Base-by-base conservation (phyloP, 2,113 vertebrate species). In the Sylvia atricapilla region DNA sequence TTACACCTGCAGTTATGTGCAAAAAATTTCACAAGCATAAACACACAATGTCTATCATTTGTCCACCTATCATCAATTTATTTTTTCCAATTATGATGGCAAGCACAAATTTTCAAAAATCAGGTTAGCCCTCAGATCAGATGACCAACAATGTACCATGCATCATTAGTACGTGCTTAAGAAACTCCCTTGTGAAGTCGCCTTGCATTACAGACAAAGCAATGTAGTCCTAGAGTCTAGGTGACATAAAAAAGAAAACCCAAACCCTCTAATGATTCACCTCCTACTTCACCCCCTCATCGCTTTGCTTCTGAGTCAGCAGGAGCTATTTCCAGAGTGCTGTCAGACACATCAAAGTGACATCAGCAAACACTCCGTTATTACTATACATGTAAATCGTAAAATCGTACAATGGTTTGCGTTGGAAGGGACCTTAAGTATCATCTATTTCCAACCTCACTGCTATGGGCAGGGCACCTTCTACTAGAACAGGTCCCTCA, bases 151-250 rank as follows among this genome's bases (percentile, higher is more conserved):
- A 80, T 3, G 9, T 15, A 31, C n/a, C 35, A 17, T 3, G 13
- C 0, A 0, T 69, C 41, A 72, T 85, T 16, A 79, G 10, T 24
- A 39, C 1, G 1, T 1, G 0, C 33, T 37, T 78, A 67, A 78
- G 43, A 66, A 73, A 58, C 2, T 66, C 19, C 46, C 83, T 53
- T 69, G 41, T 52, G 60, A 68, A 83, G 83, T 3, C 47, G 53
- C 30, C 16, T 63, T 22, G 9, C 4, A 5, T 13, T 76, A 47
- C 4, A 85, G 62, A 55, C 15, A 79, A 68, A 56, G 14, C n/a
- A 68, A 12, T 12, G 7, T 28, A 88, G 74, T 56, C 58, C 37
- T 49, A 19, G 8, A 46, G 46, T 27, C 19, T 31, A 56, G 33
- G 33, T 59, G 76, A 73, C 6, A n/a, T 13, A 44, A 60, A 49